Evolutionary conservation across 2,888 invertebrate species (phyloP), one percentile per base, ranked within the genome.

Genomic region (Ophion ellenae): DNA sequence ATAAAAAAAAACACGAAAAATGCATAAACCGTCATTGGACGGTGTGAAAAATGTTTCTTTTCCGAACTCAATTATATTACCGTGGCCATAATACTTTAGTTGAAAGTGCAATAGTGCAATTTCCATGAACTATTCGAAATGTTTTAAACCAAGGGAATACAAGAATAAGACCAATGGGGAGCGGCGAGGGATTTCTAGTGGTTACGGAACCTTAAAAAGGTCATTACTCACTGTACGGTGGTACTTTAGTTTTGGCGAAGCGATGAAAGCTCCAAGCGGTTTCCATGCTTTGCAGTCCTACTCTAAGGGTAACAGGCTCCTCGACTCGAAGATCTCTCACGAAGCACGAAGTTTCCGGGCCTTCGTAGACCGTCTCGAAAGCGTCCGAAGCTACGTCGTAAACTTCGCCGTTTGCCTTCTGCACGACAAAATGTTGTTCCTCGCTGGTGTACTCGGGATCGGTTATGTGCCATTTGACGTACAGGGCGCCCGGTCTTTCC

Each of bases 261-360:
- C 94, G 93, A 7, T 95, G 95, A 59, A 95, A 90, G 79, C 95
- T 95, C 95, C 95, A 96, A 6, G 95, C 94, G 86, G 95, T 94
- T 94, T 90, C 94, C 85, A 95, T 95, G 45, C 93, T 93, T 87
- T 94, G 94, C 76, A 95, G 95, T 89, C 95, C 94, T 5, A 96
- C 95, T 88, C 95, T 93, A 89, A 96, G 95, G 3, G 95, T 95
- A 90, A 95, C 95, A 2, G 93, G 90, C 77, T 94, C 93, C 85
- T 94, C 92, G 28, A 94, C 92, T 75, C 92, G 91, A 71, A 96
- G 90, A 89, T 95, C 95, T 90, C 95, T 94, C 10, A 95, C 94
- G 64, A 95, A 93, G 89, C 92, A 94, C 73, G 93, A 94, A 9
- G 92, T 94, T 57, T 95, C 94, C 36, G 94, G 89, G 59, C 96